phyloP scores from a whole-genome alignment of 2,113 vertebrate species.

The Nycticebus coucang region DNA sequence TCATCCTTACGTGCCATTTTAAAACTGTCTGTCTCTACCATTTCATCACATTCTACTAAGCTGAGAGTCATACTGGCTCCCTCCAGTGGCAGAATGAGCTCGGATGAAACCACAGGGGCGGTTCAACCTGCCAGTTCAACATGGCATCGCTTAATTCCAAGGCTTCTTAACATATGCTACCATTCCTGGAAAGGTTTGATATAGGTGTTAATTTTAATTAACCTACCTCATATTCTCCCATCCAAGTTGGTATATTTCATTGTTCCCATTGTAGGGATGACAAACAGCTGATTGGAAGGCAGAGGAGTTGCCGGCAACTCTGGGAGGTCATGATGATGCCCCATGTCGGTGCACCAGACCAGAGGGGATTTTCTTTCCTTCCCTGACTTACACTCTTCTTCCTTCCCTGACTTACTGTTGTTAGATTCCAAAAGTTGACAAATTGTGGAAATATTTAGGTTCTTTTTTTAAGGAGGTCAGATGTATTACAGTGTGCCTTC shows the following conservation, averaged over 20 bases:
- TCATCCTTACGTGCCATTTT: slow-evolving; percentile 74
- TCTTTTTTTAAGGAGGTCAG: slow-evolving; percentile 63
- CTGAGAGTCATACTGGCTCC: slow-evolving; percentile 75
- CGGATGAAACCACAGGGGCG: not conserved
- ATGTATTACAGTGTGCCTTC: slow-evolving; percentile 65
- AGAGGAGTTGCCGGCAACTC: not conserved
- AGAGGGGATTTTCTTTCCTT: not conserved
- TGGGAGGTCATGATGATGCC: not conserved
- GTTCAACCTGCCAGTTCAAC: not conserved
- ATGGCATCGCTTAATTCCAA: not conserved
- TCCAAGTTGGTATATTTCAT: not conserved
- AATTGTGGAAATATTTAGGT: slow-evolving; percentile 68
- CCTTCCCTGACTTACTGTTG: slow-evolving; percentile 41
- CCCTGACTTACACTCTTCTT: not conserved
- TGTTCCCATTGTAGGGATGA: slow-evolving; percentile 24
- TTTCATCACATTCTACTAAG: not conserved
- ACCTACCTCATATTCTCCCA: not conserved
- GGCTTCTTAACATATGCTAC: not conserved
- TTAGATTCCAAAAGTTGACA: slow-evolving; percentile 60
- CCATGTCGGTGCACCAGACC: not conserved
- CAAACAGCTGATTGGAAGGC: not conserved
- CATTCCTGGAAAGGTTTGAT: not conserved
- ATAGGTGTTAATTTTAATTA: slow-evolving; percentile 8
- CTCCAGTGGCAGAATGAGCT: slow-evolving; percentile 73
- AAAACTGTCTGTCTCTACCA: slow-evolving; percentile 68